Base-by-base conservation (phyloP, 2,797 vertebrate species). In the Acanthopagrus latus region DNA sequence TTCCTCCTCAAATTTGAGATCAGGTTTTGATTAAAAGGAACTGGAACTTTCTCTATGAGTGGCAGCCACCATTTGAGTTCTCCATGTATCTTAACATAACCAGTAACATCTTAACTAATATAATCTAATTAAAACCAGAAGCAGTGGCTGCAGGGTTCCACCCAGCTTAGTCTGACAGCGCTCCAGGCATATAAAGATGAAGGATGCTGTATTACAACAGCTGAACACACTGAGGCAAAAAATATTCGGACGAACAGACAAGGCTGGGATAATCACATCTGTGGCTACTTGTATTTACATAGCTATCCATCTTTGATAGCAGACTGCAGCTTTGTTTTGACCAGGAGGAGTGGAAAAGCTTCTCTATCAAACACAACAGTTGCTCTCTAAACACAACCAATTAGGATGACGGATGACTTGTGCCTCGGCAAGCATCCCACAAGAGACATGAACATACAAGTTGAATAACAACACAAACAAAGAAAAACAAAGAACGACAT, bases 391-490 rank as follows among this genome's bases (percentile, higher is more conserved):
- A 94, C 90, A 87, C 84, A 83, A 81, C 90, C 92, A 95, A 94
- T 95, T 95, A 94, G 90, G 92, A 92, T 93, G 94, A 95, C 72
- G 84, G 92, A 95, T 94, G 91, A 88, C 84, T 93, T 63, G 73
- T 13, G 76, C 86, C 85, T 90, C 51, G 54, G 79, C 76, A 13
- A 81, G 73, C 67, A 41, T 94, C 93, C 91, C 91, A 46, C 12
- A 81, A 91, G 94, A 91, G 85, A 89, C 72, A 54, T 70, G 71
- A 92, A 91, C 87, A 88, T 86, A 91, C 90, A 93, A 89, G 81
- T 89, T 63, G 68, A 88, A 88, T 93, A 89, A 90, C 87, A 89
- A 91, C 73, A 84, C 86, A 91, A 92, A 92, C 91, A 93, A 87
- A 89, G 83, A 84, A 86, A 91, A 90, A 88, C 88, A 93, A 91